These are phyloP conservation scores for Cossypha caffra DNA, from an alignment of 2,797 vertebrate genomes.

Conservation along the genomic window DNA sequence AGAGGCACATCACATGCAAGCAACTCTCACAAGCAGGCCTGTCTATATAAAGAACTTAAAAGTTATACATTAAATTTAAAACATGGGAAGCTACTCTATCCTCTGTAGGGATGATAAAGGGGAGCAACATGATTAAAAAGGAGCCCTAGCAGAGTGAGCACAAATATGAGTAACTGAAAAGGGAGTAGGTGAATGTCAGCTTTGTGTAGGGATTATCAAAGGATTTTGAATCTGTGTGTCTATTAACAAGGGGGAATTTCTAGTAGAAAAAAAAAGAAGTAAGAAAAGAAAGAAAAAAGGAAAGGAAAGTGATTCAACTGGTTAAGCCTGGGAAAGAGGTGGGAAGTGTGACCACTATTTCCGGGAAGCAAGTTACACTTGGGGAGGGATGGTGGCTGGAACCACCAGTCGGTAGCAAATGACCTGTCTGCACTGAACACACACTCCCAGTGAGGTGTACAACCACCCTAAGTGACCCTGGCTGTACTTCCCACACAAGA, in stretches of 20 bases:
- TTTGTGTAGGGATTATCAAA: neutral
- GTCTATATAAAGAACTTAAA: neutral
- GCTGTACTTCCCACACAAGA: neutral
- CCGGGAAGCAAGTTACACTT: neutral
- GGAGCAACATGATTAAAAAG: neutral
- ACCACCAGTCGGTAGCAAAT: accelerated
- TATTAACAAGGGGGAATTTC: neutral
- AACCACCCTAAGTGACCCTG: neutral
- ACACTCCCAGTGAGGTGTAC: accelerated
- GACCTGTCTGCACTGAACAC: neutral
- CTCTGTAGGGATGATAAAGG: neutral
- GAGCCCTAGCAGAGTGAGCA: neutral
- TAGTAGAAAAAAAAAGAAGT: neutral
- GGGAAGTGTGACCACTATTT: neutral
- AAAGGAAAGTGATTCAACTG: neutral
- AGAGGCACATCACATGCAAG: neutral
- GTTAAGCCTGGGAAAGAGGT: neutral
- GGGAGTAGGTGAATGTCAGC: neutral
- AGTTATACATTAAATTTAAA: neutral
- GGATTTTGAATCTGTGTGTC: neutral
- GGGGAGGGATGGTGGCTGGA: neutral
- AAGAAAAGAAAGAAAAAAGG: neutral
- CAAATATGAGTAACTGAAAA: neutral
- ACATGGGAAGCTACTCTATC: neutral
- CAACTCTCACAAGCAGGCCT: neutral